Evolutionary conservation across 2,113 vertebrate species (phyloP), one percentile per base, ranked within the genome.

Genomic region (Cyanistes caeruleus): DNA sequence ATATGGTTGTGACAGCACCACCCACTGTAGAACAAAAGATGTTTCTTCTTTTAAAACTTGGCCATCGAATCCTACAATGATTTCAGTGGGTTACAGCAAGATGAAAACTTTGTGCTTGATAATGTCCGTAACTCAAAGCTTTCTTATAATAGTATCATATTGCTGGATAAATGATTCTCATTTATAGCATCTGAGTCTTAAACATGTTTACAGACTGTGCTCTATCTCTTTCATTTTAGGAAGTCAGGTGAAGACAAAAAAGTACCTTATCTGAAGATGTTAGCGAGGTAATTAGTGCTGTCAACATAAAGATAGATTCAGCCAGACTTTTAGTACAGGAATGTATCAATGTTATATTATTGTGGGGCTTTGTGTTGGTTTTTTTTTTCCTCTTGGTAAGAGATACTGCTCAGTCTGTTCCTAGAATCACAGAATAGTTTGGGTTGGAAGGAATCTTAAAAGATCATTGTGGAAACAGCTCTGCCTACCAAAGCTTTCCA

Each of bases 211-310:
- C 33, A 60, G 48, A 60, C 81, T 94, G 43, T 22, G 64, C 15
- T 94, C 74, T 84, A 7, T 85, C 39, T 72, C 9, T 70, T 58
- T 62, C 39, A 62, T 81, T 77, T 74, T 62, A 33, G 41, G 56
- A 72, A 67, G 21, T 60, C 72, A 58, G 44, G 31, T 67, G 28
- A 41, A 86, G 63, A 48, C 63, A 79, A 93, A 65, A 25, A 52
- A 73, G 18, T 7, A n/a, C 73, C 43, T 70, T 93, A 84, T 92
- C 82, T 94, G 73, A 78, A 92, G 56, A 39, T 74, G 31, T 79
- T 91, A 96, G 76, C 93, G 64, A 94, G 62, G 91, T 92, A 91
- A 86, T 96, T 96, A 93, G 18, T 82, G 12, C 9, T 67, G 39
- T 85, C 72, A 94, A 82, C 49, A 33, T 43, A 80, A 78, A 84